These are phyloP conservation scores for Heliconius ethilla DNA, from an alignment of 2,888 invertebrate genomes.

Conservation along the genomic window DNA sequence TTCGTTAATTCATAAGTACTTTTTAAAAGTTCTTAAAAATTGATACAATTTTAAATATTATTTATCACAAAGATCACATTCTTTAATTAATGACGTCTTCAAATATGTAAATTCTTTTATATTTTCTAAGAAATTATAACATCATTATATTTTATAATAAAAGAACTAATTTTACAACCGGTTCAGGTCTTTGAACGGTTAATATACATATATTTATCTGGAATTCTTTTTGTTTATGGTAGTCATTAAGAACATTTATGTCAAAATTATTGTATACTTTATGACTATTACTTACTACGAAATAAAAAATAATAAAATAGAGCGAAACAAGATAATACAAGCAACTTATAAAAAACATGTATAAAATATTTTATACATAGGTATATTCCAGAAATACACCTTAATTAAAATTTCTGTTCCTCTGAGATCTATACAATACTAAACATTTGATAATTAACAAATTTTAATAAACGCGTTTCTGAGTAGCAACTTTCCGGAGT, in stretches of 20 bases:
- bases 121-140: conserved; percentile 9
- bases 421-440: no score
- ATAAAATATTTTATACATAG: no score
- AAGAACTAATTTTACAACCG: conserved; percentile 20
- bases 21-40: no score
- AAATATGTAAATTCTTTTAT: neutral
- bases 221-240: conserved; percentile 1
- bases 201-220: conserved; percentile 6
- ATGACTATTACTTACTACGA: neutral
- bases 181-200: conserved; percentile 24
- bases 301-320: neutral
- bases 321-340: no score
- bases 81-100: neutral
- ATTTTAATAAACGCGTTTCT: neutral
- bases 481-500: neutral
- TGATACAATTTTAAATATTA: no score
- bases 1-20: no score
- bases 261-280: neutral
- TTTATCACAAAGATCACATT: no score
- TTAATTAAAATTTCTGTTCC: no score
- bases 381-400: no score
- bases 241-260: neutral
- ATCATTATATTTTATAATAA: conserved; percentile 1
- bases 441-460: neutral
- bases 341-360: no score